Percentiles rank a stretch among this genome's conserved stretches.
These are phyloP conservation scores for Zaprionus africanus DNA, from an alignment of 1,140 invertebrate species.

Conservation along the genomic window DNA sequence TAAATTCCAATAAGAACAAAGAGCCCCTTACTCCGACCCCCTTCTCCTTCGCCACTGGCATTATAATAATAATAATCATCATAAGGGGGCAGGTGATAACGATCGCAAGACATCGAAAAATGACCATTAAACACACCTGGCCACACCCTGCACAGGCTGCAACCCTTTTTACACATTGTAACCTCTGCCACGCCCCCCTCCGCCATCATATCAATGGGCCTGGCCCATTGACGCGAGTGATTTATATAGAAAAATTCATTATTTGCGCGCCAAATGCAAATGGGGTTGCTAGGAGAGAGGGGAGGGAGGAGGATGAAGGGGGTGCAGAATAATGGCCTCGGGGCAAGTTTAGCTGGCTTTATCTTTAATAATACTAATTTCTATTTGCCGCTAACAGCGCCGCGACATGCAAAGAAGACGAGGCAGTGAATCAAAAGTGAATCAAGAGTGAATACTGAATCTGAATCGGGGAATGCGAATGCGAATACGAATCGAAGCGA, in stretches of 20 bases:
- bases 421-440: constrained; percentile 9
- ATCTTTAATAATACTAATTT: constrained; percentile 83
- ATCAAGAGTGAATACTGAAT: constrained; percentile 19
- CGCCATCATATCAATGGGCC: constrained; percentile 67
- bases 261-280: constrained; percentile 71
- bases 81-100: constrained; percentile 75
- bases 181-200: neutral
- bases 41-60: constrained; percentile 41
- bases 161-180: constrained; percentile 70
- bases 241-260: constrained; percentile 81
- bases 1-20: constrained; percentile 81
- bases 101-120: constrained; percentile 81
- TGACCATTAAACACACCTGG: constrained; percentile 79
- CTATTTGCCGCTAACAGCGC: constrained; percentile 73
- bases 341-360: constrained; percentile 69
- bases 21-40: constrained; percentile 24
- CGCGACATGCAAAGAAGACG: constrained; percentile 63
- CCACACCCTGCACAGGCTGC: constrained; percentile 45
- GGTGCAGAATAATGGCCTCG: constrained; percentile 61
- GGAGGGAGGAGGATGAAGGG: neutral
- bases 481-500: constrained; percentile 33
- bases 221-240: constrained; percentile 77
- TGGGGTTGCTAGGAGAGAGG: neutral
- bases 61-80: constrained; percentile 69
- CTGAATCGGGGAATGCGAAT: constrained; percentile 39